Conservation (phyloP, 2,113 vertebrate genomes). For the Pseudopodoces humilis region DNA sequence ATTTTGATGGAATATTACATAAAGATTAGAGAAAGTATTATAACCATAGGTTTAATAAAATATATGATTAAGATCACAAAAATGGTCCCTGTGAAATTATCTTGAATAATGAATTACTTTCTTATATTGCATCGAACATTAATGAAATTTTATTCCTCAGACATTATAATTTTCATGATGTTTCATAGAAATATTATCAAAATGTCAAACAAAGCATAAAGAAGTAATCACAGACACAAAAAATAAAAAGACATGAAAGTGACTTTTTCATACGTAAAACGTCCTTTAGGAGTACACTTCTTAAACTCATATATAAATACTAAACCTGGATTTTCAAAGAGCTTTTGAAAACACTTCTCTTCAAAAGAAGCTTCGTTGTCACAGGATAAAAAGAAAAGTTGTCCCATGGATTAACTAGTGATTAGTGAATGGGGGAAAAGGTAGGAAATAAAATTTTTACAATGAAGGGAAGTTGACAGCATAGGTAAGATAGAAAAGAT, state of each 20-base stretch:
- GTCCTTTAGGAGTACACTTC: background rate
- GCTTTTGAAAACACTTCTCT: background rate
- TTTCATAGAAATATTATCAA: slow-evolving; percentile 16
- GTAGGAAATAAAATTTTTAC: background rate
- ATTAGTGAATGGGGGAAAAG: background rate
- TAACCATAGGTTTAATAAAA: background rate
- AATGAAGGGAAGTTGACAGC: background rate
- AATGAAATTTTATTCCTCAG: slow-evolving; percentile 4
- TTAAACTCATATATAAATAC: background rate
- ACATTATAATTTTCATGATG: background rate
- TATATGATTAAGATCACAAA: background rate
- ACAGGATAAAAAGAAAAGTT: background rate
- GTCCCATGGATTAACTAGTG: background rate
- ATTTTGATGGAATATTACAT: background rate
- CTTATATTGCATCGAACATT: slow-evolving; percentile 7
- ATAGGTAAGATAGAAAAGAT: background rate
- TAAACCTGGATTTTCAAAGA: slow-evolving; percentile 18
- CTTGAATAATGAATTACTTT: background rate
- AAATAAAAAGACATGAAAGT: background rate
- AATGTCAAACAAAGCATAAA: slow-evolving; percentile 49
- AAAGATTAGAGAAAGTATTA: background rate
- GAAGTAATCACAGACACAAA: background rate
- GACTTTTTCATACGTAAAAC: background rate
- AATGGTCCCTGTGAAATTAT: background rate
- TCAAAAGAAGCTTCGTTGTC: background rate